These are phyloP conservation scores for Nematostella vectensis DNA, from an alignment of 92 coral and sea anemone genomes.

Conservation along the genomic window DNA sequence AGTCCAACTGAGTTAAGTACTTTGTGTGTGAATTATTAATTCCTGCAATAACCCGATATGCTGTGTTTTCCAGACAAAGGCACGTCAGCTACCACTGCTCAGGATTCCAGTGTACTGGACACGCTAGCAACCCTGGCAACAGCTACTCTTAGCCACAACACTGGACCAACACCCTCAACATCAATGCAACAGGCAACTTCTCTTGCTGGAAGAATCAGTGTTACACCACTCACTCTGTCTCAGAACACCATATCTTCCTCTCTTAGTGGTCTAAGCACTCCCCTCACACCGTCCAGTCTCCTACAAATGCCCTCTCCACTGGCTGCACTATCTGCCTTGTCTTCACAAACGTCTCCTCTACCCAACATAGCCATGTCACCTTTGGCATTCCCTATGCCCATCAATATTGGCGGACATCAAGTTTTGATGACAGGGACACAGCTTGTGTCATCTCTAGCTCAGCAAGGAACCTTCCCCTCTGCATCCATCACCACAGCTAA, in stretches of 20 bases:
- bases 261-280: constrained; percentile 64
- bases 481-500: constrained; percentile 56
- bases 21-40: too few species aligned
- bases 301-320: constrained; percentile 89
- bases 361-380: constrained; percentile 87
- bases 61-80: too few species aligned
- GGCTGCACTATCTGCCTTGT: constrained; percentile 88
- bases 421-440: constrained; percentile 66
- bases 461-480: constrained; percentile 44
- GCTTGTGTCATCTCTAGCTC: constrained; percentile 60
- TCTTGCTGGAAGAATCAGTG: constrained; percentile 50
- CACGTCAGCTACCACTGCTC: constrained; percentile 58
- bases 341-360: constrained; percentile 90
- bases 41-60: too few species aligned
- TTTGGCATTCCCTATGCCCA: constrained; percentile 75
- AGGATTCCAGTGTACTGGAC: constrained; percentile 91
- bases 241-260: constrained; percentile 57
- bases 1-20: too few species aligned
- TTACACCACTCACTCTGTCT: constrained; percentile 91
- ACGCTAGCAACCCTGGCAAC: constrained; percentile 97
- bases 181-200: constrained; percentile 76
- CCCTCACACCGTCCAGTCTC: constrained; percentile 84
- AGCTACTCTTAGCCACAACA: constrained; percentile 80
- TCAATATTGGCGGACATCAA: constrained; percentile 60
- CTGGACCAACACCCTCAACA: constrained; percentile 67